Base-by-base conservation (phyloP, 2,797 vertebrate species). In the Poeciliopsis turneri region DNA sequence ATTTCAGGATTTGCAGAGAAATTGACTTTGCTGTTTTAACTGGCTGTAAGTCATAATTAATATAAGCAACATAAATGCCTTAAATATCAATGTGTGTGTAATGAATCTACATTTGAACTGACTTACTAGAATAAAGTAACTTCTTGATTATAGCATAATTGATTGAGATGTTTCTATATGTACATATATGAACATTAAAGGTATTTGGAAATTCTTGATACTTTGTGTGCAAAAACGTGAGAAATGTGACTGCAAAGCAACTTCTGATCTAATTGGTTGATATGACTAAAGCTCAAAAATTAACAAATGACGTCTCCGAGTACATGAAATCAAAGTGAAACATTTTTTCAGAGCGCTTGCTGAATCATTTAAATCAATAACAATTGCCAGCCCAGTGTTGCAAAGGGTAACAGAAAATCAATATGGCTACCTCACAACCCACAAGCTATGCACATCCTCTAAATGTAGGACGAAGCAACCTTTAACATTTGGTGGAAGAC, bases 381-480 rank as follows among this genome's bases (percentile, higher is more conserved):
- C 84, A 87, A 89, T 82, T 74, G 86, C 68, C 81, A 81, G 83
- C 59, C 77, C 55, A 81, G 77, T 82, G 90, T 88, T 77, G 79
- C 23, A 80, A 82, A 76, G 82, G 76, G 82, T 49, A 81, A 86
- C 78, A 78, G 78, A 23, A 74, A 91, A 92, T 93, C 92, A 82
- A 93, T 92, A 83, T 6, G 5, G 70, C 75, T 78, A 77, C 78
- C 84, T 84, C 41, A 46, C 74, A 71, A 36, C 80, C 79, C 82
- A 76, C 57, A 20, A 82, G 87, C 84, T 61, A 70, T 74, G 73
- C 71, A 69, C 80, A 84, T 77, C 78, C 81, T 88, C 88, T 92
- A 93, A 89, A 93, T 90, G 91, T 90, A 92, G 92, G 85, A 75
- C 82, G 84, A 84, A 85, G 84, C 72, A 75, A 79, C 75, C 73